Conservation (phyloP, 2,888 invertebrate genomes). For the Sicus ferrugineus region DNA sequence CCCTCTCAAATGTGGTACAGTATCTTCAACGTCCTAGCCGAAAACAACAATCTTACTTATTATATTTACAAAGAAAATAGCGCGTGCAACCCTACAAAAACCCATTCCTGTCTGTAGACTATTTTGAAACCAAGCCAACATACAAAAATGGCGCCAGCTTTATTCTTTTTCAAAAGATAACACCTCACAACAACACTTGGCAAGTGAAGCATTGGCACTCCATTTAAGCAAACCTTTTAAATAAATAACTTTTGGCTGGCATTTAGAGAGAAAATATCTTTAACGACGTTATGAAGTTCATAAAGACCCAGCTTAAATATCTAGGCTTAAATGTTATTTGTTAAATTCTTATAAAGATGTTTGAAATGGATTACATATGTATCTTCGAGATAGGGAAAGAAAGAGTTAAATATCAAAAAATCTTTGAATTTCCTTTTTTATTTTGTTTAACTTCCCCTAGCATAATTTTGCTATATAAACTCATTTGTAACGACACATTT, state of each 20-base stretch:
- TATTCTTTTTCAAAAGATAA: background rate
- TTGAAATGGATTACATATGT: too few species aligned
- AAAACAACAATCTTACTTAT: too few species aligned
- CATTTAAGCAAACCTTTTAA: background rate
- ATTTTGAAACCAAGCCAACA: slow-evolving; percentile 15
- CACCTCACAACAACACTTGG: background rate
- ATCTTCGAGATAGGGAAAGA: too few species aligned
- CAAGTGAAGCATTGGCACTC: background rate
- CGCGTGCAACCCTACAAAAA: background rate
- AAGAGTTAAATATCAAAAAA: too few species aligned
- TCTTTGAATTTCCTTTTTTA: too few species aligned
- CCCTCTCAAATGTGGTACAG: too few species aligned
- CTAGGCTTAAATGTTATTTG: background rate
- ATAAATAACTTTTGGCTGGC: background rate
- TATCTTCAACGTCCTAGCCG: too few species aligned
- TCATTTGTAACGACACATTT: too few species aligned
- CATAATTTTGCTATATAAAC: background rate
- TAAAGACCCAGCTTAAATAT: background rate
- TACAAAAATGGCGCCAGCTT: slow-evolving; percentile 13
- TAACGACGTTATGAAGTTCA: background rate
- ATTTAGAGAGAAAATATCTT: background rate
- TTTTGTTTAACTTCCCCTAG: too few species aligned
- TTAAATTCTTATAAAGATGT: too few species aligned
- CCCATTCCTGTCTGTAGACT: background rate
- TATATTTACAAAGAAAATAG: background rate